phyloP scores from a whole-genome alignment of 2,113 vertebrate species.

The Callipepla squamata region DNA sequence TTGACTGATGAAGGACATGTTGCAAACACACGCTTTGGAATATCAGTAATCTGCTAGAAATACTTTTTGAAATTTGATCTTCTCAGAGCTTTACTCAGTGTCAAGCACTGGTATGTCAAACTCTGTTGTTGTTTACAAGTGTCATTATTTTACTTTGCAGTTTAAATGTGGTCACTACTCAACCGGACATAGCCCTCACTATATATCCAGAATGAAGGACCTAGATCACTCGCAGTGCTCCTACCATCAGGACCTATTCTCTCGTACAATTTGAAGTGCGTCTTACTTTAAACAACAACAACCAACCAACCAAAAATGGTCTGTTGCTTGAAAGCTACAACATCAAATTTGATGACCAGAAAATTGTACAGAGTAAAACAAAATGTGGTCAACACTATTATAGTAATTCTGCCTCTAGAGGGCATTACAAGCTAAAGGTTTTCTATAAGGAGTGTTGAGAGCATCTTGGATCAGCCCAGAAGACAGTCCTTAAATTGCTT shows the following conservation, averaged over 20 bases:
- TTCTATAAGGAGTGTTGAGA: background rate
- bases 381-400: background rate
- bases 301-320: background rate
- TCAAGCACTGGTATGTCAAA: background rate
- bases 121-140: background rate
- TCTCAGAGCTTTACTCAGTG: background rate
- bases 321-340: background rate
- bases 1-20: rapidly evolving
- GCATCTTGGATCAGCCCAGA: background rate
- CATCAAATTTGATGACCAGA: background rate
- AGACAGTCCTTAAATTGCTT: background rate
- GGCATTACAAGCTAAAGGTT: constrained; percentile 67
- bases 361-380: rapidly evolving
- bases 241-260: background rate
- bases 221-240: background rate
- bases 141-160: background rate
- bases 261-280: background rate
- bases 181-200: background rate
- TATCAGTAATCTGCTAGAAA: background rate
- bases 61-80: background rate
- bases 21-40: background rate
- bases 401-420: constrained; percentile 59
- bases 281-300: background rate
- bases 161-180: background rate
- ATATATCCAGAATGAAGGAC: background rate